phyloP scores from a whole-genome alignment of 2,113 vertebrate genomes.

The human region DNA sequence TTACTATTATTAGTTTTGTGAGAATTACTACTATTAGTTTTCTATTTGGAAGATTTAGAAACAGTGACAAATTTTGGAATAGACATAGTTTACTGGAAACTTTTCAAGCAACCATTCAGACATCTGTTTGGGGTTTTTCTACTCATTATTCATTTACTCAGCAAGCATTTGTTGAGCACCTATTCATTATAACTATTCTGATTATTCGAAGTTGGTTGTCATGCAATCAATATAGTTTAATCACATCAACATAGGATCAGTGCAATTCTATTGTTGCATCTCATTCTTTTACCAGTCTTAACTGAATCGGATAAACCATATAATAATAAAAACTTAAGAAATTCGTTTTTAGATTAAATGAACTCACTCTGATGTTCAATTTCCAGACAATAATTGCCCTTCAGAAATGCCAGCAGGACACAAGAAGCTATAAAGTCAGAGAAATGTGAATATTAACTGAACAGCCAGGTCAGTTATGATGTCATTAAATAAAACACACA shows the following conservation, averaged over 20 bases:
- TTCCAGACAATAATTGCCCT: constrained; percentile 60
- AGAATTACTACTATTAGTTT: not conserved
- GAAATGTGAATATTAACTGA: constrained; percentile 58
- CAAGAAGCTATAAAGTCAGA: constrained; percentile 44
- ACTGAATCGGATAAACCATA: constrained; percentile 31
- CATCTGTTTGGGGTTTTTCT: not conserved
- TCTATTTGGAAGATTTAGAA: not conserved
- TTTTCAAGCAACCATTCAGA: not conserved
- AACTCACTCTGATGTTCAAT: constrained; percentile 52
- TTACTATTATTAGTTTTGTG: not conserved
- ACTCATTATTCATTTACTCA: not conserved
- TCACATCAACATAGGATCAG: not conserved
- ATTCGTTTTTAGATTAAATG: constrained; percentile 57
- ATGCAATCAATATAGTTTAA: not conserved
- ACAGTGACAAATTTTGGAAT: not conserved
- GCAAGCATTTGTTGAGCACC: not conserved
- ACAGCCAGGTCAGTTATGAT: constrained; percentile 40
- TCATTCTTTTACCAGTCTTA: not conserved
- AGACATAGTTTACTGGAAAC: not conserved
- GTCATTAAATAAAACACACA: constrained; percentile 60
- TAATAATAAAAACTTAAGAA: constrained; percentile 45
- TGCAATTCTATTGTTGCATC: not conserved
- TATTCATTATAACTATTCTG: not conserved
- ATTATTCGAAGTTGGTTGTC: not conserved
- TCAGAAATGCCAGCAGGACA: constrained; percentile 56